Percentiles rank a stretch among this genome's conserved stretches.
These are phyloP conservation scores for Dysdera silvatica DNA, from an alignment of 1,140 invertebrate genomes.

Conservation along the genomic window DNA sequence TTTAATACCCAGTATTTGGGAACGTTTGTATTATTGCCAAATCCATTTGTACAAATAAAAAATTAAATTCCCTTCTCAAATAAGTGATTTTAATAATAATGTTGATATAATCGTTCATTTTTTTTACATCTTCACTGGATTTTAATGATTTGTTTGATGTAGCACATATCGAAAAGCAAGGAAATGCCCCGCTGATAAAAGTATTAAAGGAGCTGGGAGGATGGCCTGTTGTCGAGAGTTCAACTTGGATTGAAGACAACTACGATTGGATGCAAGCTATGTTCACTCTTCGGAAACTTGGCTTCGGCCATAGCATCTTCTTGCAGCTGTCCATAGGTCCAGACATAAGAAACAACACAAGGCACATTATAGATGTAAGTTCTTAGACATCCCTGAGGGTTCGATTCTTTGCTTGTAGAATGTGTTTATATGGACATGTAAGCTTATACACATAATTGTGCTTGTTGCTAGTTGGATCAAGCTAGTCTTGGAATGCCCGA, in stretches of 20 bases:
- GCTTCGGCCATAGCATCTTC: conserved; percentile 83
- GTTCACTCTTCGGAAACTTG: conserved; percentile 65
- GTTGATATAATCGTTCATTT: too few relatives aligned
- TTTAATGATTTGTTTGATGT: neutral
- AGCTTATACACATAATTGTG: conserved; percentile 13
- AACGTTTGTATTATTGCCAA: too few relatives aligned
- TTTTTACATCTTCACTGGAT: neutral
- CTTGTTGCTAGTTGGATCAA: conserved; percentile 71
- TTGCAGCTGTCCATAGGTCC: conserved; percentile 84
- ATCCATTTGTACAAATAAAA: too few relatives aligned
- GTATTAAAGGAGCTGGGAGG: conserved; percentile 72
- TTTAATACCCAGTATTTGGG: too few relatives aligned
- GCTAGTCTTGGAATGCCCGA: conserved; percentile 70
- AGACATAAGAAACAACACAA: conserved; percentile 76
- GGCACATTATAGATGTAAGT: conserved; percentile 76
- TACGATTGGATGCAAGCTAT: conserved; percentile 76
- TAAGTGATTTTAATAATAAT: too few relatives aligned
- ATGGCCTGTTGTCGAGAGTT: conserved; percentile 77
- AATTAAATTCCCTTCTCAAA: too few relatives aligned
- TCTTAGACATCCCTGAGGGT: neutral
- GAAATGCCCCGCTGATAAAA: conserved; percentile 53
- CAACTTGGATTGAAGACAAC: conserved; percentile 58
- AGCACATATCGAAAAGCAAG: conserved; percentile 33
- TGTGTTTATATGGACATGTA: too few relatives aligned
- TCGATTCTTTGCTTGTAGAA: too few relatives aligned